Percentiles rank a stretch among this genome's conserved stretches.
These are phyloP conservation scores for Hydropsyche tenuis DNA, from an alignment of 1,140 invertebrate genomes.

Conservation along the genomic window DNA sequence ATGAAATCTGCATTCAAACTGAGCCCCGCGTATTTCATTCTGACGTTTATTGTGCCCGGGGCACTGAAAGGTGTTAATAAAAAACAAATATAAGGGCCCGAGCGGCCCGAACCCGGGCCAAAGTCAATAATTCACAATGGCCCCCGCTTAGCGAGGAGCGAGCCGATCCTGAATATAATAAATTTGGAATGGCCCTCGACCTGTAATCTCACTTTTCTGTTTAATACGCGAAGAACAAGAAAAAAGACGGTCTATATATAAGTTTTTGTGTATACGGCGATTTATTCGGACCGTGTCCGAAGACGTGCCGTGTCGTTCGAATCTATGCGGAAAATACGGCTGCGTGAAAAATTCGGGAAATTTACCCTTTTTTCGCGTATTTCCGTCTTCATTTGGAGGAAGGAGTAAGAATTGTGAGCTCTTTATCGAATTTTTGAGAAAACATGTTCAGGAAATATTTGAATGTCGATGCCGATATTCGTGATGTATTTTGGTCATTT, in stretches of 20 bases:
- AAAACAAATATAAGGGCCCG: constrained; percentile 49
- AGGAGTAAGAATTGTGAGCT: too few species aligned
- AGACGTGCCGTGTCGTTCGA: background rate
- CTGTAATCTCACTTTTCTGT: constrained; percentile 34
- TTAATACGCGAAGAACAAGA: constrained; percentile 5
- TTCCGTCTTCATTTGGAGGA: too few species aligned
- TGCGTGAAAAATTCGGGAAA: background rate
- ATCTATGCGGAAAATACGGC: background rate
- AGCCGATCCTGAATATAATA: constrained; percentile 42
- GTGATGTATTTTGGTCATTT: too few species aligned
- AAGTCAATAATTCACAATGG: constrained; percentile 45
- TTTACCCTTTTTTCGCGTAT: background rate
- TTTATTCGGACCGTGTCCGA: too few species aligned
- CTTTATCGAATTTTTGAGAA: too few species aligned
- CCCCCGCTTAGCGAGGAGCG: constrained; percentile 13
- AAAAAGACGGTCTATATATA: too few species aligned
- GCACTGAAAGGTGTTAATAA: constrained; percentile 49
- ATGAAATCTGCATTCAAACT: constrained; percentile 49
- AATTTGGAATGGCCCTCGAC: constrained; percentile 38
- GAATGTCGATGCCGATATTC: too few species aligned
- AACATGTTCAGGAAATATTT: too few species aligned
- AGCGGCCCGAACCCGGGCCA: constrained; percentile 38
- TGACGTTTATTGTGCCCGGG: constrained; percentile 49
- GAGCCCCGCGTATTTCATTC: constrained; percentile 47
- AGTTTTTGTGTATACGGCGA: too few species aligned